Conservation (phyloP, 2,888 invertebrate species). For the Suillia variegata region DNA sequence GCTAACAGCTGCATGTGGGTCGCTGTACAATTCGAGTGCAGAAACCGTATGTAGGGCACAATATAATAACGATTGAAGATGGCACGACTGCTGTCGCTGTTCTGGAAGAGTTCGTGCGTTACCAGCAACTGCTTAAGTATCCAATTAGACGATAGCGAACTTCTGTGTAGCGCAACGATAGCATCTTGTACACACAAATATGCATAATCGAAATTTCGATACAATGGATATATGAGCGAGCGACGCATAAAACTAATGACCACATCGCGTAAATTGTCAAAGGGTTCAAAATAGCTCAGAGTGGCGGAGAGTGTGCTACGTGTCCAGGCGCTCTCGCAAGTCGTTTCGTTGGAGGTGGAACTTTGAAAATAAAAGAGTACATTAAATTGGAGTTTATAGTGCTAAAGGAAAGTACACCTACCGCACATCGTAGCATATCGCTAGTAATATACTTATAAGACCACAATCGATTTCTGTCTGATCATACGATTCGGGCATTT, state of each 20-base stretch:
- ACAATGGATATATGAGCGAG: slow-evolving; percentile 54
- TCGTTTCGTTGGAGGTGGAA: slow-evolving; percentile 53
- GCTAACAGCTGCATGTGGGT: slow-evolving; percentile 48
- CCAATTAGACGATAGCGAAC: slow-evolving; percentile 39
- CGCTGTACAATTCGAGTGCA: slow-evolving; percentile 37
- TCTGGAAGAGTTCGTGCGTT: slow-evolving; percentile 44
- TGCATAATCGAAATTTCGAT: slow-evolving; percentile 55
- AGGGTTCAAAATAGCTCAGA: slow-evolving; percentile 53
- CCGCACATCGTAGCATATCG: slow-evolving; percentile 58
- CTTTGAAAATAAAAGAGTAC: slow-evolving; percentile 20
- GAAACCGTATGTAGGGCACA: slow-evolving; percentile 53
- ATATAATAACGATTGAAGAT: slow-evolving; percentile 50
- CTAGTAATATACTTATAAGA: slow-evolving; percentile 54
- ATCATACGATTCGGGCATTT: slow-evolving; percentile 32
- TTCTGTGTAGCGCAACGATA: slow-evolving; percentile 49
- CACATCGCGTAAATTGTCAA: slow-evolving; percentile 47
- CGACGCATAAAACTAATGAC: slow-evolving; percentile 55
- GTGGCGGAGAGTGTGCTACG: slow-evolving; percentile 53
- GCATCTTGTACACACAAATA: slow-evolving; percentile 51
- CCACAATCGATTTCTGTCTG: slow-evolving; percentile 52
- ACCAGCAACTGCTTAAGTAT: slow-evolving; percentile 52
- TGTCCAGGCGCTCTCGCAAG: slow-evolving; percentile 58
- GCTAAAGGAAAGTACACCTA: slow-evolving; percentile 19
- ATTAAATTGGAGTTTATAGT: neutral
- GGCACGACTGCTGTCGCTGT: slow-evolving; percentile 43